Conservation (phyloP, 2,113 vertebrate species). For the Tamias sibiricus region DNA sequence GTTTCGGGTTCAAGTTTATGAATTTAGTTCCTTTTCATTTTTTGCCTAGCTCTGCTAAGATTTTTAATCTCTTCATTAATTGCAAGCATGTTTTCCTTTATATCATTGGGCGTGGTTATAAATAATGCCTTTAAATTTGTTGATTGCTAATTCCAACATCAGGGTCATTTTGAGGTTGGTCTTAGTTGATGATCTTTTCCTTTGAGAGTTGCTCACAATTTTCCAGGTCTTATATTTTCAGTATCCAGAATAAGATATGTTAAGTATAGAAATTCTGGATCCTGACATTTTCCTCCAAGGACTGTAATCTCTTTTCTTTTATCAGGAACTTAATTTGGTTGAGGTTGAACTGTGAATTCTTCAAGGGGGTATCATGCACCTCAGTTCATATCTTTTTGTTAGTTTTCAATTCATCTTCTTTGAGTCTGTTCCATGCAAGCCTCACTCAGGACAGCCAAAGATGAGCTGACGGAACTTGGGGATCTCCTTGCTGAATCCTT, state of each 20-base stretch:
- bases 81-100: not conserved
- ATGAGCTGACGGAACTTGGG: not conserved
- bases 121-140: not conserved
- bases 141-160: not conserved
- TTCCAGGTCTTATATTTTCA: not conserved
- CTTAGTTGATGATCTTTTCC: not conserved
- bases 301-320: not conserved
- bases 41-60: not conserved
- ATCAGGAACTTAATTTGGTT: too few relatives aligned
- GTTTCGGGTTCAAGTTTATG: constrained; percentile 9
- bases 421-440: not conserved
- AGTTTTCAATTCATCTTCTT: not conserved
- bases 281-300: not conserved
- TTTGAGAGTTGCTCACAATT: not conserved
- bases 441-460: not conserved
- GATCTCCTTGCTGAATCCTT: not conserved
- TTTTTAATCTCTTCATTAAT: constrained; percentile 1
- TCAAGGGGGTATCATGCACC: not conserved
- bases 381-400: not conserved
- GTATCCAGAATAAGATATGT: too few relatives aligned
- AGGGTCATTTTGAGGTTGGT: not conserved
- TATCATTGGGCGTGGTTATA: not conserved
- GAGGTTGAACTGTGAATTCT: not conserved
- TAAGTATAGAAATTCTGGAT: not conserved
- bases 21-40: not conserved